A percentile compares a stretch with the other conserved stretches of the same genome.
Conservation (phyloP, 2,888 invertebrate genomes). For the Pseudeuparius sepicola region DNA sequence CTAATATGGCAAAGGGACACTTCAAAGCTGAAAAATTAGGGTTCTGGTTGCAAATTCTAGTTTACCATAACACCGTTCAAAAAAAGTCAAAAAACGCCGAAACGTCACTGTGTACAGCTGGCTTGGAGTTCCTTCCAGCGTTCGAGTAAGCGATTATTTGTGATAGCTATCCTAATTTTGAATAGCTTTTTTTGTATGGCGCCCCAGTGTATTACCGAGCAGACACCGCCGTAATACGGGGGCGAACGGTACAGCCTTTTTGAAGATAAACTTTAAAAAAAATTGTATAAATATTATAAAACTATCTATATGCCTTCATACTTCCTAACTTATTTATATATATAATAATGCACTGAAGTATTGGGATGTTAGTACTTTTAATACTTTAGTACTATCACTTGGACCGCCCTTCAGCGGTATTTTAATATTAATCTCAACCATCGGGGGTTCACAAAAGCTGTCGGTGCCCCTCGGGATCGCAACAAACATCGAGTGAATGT, state of each 20-base stretch:
- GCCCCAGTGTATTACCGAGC: constrained; percentile 18
- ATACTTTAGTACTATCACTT: constrained; percentile 42
- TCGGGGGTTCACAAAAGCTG: constrained; percentile 29
- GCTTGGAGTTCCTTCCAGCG: no score
- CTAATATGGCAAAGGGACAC: no score
- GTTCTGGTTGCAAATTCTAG: no score
- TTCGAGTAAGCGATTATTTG: constrained; percentile 35
- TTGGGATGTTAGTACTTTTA: constrained; percentile 42
- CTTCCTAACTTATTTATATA: constrained; percentile 37
- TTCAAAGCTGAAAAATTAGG: no score
- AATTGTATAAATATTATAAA: constrained; percentile 38
- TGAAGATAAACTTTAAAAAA: constrained; percentile 30
- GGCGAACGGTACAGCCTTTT: constrained; percentile 25
- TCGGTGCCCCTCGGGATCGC: no score
- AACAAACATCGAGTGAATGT: no score
- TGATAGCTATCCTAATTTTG: constrained; percentile 37
- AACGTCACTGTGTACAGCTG: no score
- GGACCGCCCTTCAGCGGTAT: constrained; percentile 36
- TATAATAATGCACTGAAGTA: constrained; percentile 42
- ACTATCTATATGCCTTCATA: constrained; percentile 43
- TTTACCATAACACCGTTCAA: no score
- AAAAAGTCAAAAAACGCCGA: no score
- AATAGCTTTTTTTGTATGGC: constrained; percentile 34
- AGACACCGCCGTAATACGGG: constrained; percentile 22
- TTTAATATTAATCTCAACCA: constrained; percentile 39